A percentile compares a stretch with the other conserved stretches of the same genome.
These are phyloP conservation scores for Cherax destructor DNA, from an alignment of 1,140 invertebrate species.

Conservation along the genomic window DNA sequence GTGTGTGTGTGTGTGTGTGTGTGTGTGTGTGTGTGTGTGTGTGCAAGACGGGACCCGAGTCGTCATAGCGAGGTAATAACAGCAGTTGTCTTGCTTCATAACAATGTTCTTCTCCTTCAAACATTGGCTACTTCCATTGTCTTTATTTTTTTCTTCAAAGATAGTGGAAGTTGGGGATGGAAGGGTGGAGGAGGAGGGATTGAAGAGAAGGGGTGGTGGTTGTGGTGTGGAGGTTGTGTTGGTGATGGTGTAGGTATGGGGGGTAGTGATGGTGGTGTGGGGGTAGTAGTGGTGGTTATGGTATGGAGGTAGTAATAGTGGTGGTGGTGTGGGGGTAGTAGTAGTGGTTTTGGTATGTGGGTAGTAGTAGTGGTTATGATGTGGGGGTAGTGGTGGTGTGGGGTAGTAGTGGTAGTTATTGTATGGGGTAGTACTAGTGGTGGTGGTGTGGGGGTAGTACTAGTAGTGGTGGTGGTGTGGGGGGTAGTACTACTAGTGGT, in stretches of 20 bases:
- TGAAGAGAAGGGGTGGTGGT: not conserved
- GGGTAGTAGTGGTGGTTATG: too few species aligned
- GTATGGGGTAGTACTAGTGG: too few species aligned
- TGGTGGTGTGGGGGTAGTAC: too few species aligned
- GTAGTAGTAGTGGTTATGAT: not conserved
- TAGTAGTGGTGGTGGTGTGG: too few species aligned
- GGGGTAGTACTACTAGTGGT: too few species aligned
- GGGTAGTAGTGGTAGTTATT: not conserved
- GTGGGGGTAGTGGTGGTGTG: not conserved
- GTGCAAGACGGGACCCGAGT: not conserved
- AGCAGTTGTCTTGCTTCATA: not conserved
- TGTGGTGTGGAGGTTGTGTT: not conserved
- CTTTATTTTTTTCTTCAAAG: not conserved
- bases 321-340: not conserved
- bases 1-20: too few species aligned
- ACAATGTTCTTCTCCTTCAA: too few species aligned
- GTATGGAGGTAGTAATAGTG: not conserved
- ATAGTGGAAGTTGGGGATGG: not conserved
- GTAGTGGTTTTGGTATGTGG: too few species aligned
- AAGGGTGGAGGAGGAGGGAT: not conserved
- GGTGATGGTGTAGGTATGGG: not conserved
- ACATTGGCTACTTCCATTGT: not conserved
- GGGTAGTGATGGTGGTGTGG: too few species aligned
- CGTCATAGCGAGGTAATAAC: not conserved
- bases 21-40: not conserved